A percentile compares a stretch with the other conserved stretches of the same genome.
Evolutionary conservation across 2,888 invertebrate species (phyloP).

Genomic region (Rotaria magnacalcarata): DNA sequence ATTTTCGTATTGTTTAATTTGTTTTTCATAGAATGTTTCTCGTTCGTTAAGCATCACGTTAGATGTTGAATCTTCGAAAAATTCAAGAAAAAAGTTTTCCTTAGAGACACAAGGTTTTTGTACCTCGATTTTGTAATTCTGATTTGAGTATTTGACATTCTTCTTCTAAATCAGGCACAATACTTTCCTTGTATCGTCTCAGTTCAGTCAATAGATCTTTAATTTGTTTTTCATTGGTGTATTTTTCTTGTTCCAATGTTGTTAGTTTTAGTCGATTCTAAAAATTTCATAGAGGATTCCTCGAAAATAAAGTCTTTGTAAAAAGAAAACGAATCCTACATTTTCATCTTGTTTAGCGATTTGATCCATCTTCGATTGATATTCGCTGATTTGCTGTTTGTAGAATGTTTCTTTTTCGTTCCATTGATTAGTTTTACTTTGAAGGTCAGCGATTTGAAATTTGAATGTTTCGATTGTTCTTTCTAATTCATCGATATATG

Average conservation of each 20-base stretch:
- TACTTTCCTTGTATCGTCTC: background rate
- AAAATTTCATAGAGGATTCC: background rate
- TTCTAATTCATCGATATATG: background rate
- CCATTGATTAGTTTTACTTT: background rate
- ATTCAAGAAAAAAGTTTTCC: background rate
- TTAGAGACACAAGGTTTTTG: background rate
- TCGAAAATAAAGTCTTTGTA: too few relatives aligned
- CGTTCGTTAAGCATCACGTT: background rate
- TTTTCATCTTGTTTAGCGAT: background rate
- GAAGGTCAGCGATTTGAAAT: background rate
- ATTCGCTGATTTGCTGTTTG: background rate
- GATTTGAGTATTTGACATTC: background rate
- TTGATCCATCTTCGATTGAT: background rate
- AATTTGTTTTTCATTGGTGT: background rate
- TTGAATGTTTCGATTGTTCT: background rate
- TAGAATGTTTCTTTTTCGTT: background rate
- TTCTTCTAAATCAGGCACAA: background rate
- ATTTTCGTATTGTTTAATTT: background rate
- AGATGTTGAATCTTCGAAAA: background rate
- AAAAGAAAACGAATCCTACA: background rate
- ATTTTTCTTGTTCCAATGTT: background rate
- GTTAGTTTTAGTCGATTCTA: background rate
- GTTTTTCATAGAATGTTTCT: background rate
- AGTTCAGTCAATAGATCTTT: background rate
- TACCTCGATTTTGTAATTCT: slow-evolving; percentile 2